Percentiles rank a stretch among this genome's conserved stretches.
Conservation (phyloP, 2,888 invertebrate species). For the Syrista parreyssii region DNA sequence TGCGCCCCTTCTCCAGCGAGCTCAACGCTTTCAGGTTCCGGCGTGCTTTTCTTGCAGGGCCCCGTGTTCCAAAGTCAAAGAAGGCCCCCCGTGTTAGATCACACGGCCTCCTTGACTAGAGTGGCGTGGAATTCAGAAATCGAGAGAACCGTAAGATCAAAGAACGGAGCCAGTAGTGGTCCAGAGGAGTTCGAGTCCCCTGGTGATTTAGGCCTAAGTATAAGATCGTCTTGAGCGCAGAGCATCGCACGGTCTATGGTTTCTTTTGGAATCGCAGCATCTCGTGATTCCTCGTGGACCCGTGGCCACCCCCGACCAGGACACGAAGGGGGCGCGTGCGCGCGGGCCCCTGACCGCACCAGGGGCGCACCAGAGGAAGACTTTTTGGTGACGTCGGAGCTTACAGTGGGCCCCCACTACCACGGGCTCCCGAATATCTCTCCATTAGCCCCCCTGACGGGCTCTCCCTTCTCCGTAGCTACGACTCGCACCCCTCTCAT, state of each 20-base stretch:
- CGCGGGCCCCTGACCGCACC: constrained; percentile 46
- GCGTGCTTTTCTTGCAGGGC: constrained; percentile 4
- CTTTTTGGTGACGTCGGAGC: constrained; percentile 50
- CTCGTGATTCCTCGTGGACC: constrained; percentile 2
- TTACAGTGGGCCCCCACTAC: constrained; percentile 40
- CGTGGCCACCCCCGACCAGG: constrained; percentile 19
- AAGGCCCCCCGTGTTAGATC: background rate
- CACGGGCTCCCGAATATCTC: constrained; percentile 63
- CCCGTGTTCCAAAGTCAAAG: background rate
- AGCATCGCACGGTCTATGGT: constrained; percentile 10
- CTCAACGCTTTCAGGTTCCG: constrained; percentile 21
- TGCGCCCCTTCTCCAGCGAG: constrained; percentile 37
- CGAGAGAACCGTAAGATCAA: background rate
- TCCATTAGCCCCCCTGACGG: constrained; percentile 64
- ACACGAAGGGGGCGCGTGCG: constrained; percentile 52
- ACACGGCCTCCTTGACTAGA: background rate
- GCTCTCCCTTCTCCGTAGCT: constrained; percentile 49
- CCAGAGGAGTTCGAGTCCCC: background rate
- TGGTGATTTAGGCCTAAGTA: constrained; percentile 11
- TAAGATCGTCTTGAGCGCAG: background rate
- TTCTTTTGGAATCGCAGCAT: background rate
- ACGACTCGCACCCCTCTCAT: constrained; percentile 53
- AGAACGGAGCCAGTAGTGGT: background rate
- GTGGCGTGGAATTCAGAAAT: background rate
- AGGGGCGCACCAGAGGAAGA: constrained; percentile 41